phyloP scores from a whole-genome alignment of 2,113 vertebrate species.

The Elanus axillaris region DNA sequence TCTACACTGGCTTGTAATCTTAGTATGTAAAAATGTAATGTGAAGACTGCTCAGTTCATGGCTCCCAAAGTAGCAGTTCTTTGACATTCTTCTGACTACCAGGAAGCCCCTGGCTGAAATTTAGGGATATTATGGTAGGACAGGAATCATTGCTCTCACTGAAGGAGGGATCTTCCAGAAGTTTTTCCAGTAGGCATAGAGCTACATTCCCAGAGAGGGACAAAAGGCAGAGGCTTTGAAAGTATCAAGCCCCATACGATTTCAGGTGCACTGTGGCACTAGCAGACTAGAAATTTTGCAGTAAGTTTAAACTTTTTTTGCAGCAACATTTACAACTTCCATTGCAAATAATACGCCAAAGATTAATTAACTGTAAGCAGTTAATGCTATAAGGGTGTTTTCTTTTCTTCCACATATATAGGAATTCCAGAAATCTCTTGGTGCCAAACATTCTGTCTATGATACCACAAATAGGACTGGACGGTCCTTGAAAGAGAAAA shows the following conservation, averaged over 20 bases:
- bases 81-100: background rate
- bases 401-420: conserved; percentile 34
- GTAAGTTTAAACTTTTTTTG: background rate
- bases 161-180: background rate
- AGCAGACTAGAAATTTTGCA: background rate
- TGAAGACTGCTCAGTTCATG: background rate
- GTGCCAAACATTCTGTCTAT: conserved; percentile 94
- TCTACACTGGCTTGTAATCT: background rate
- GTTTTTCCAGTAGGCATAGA: background rate
- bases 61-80: background rate
- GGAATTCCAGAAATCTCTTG: conserved; percentile 96
- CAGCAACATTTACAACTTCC: background rate
- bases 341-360: background rate
- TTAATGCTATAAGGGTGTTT: background rate
- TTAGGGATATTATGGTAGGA: background rate
- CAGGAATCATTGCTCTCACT: background rate
- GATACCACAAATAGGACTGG: conserved; percentile 92
- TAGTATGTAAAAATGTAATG: background rate
- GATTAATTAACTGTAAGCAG: background rate
- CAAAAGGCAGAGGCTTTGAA: background rate
- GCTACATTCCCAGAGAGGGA: background rate
- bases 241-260: background rate
- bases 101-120: background rate
- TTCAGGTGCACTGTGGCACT: background rate
- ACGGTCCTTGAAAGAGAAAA: conserved; percentile 94